phyloP scores from a whole-genome alignment of 2,113 vertebrate genomes.

The Rhombomys opimus region DNA sequence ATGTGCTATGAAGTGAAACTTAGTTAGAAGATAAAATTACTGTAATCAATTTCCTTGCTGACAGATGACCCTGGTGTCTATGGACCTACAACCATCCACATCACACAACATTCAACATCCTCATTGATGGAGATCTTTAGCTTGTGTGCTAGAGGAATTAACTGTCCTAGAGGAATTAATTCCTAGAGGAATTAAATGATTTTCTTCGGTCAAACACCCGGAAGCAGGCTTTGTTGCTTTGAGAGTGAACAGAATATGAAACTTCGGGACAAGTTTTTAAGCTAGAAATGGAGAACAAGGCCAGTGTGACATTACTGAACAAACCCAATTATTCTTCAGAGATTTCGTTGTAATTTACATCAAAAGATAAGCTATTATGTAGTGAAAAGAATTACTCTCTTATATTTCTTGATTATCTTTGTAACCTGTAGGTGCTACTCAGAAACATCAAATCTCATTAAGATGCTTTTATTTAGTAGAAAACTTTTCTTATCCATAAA shows the following conservation, averaged over 20 bases:
- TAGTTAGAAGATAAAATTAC: constrained; percentile 86
- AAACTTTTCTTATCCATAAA: constrained; percentile 67
- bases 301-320: constrained; percentile 66
- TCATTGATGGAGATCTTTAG: constrained; percentile 66
- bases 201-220: constrained; percentile 72
- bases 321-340: constrained; percentile 28
- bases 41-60: constrained; percentile 87
- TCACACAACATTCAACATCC: constrained; percentile 76
- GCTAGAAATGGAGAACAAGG: constrained; percentile 73
- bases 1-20: constrained; percentile 79
- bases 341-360: constrained; percentile 15
- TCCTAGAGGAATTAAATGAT: constrained; percentile 75
- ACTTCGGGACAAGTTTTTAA: constrained; percentile 67
- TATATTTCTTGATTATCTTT: constrained; percentile 56
- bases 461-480: constrained; percentile 50
- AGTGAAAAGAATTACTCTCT: not conserved
- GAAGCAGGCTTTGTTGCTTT: constrained; percentile 30
- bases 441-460: not conserved
- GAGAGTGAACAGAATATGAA: constrained; percentile 69
- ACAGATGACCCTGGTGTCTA: constrained; percentile 83
- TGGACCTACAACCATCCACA: constrained; percentile 78
- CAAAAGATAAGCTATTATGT: constrained; percentile 2
- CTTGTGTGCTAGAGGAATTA: constrained; percentile 75
- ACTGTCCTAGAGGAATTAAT: constrained; percentile 75
- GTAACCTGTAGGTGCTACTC: not conserved